Evolutionary conservation across 2,888 invertebrate species (phyloP), one percentile per base, ranked within the genome.

Genomic region (Heliconius sara): DNA sequence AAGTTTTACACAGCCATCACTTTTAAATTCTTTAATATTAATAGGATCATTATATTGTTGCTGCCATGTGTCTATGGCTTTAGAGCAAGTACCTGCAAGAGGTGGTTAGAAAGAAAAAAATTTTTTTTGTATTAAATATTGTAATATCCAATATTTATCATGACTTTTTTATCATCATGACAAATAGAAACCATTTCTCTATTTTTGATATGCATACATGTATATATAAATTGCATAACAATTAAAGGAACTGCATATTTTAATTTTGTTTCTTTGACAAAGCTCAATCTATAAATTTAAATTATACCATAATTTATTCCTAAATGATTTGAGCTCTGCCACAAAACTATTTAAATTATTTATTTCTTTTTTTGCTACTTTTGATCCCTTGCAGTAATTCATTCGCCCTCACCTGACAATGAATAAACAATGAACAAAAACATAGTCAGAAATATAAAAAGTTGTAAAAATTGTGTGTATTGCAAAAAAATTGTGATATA

Each of bases 1-100:
- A 63, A 95, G 96, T 85, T 92, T 98, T 77, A 91, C 87, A 66
- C 89, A 90, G 82, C 92, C 92, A 25, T 89, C 94, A 12, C 84
- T 90, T 57, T 88, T 86, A 76, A 93, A 92, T 86, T 88, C 89
- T 79, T 72, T 90, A 68, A 77, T 93, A 75, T 86, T 94, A 65
- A 87, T 88, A 66, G 76, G 89, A 76, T 88, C 91, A 66, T 88
- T 95, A 70, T 95, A 95, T 83, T 91, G 93, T 83, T 92, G 93
- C 84, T 95, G 94, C 85, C 92, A 95, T 84, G 93, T 94, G n/a
- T 93, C 94, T 67, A 94, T 94, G 86, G 92, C 92, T 57, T 86
- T 95, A 75, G 85, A 91, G 84, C 85, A 93, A 88, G 87, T 95
- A 30, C 87, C 91, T 75, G 91, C 95, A 34, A 90, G 94, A 84